Percentiles rank a stretch among this genome's conserved stretches.
These are phyloP conservation scores for Lepidurus apus DNA, from an alignment of 1,140 invertebrate genomes.

Conservation along the genomic window DNA sequence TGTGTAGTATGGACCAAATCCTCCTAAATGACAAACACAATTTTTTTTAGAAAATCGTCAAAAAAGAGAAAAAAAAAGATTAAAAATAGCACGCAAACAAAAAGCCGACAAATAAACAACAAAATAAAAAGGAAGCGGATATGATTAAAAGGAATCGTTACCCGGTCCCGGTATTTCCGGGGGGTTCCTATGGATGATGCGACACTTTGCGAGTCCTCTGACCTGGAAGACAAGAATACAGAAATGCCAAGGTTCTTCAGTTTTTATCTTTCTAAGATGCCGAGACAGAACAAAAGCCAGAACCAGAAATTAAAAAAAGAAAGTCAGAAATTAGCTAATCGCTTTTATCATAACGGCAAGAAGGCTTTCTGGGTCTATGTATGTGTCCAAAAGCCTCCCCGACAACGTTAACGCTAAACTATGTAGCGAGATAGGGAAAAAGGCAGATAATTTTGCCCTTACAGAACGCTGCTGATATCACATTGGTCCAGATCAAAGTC, in stretches of 20 bases:
- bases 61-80: not conserved
- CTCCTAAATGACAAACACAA: not conserved
- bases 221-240: not conserved
- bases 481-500: constrained; percentile 35
- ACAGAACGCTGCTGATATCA: constrained; percentile 33
- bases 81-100: not conserved
- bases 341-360: too few relatives aligned
- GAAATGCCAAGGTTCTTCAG: not conserved
- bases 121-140: not conserved
- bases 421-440: not conserved
- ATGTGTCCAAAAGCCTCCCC: too few relatives aligned
- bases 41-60: not conserved
- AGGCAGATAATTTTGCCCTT: not conserved
- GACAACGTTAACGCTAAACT: not conserved
- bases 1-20: not conserved
- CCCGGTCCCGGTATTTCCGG: constrained; percentile 14
- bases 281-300: not conserved
- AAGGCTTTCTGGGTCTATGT: too few relatives aligned
- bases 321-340: not conserved
- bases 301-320: too few relatives aligned
- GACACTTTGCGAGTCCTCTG: not conserved
- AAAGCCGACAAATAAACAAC: not conserved
- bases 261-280: not conserved
- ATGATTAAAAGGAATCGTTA: not conserved
- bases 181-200: constrained; percentile 5